Evolutionary conservation across 2,797 vertebrate species (phyloP), one percentile per base, ranked within the genome.

Genomic region (Hirundo rustica): DNA sequence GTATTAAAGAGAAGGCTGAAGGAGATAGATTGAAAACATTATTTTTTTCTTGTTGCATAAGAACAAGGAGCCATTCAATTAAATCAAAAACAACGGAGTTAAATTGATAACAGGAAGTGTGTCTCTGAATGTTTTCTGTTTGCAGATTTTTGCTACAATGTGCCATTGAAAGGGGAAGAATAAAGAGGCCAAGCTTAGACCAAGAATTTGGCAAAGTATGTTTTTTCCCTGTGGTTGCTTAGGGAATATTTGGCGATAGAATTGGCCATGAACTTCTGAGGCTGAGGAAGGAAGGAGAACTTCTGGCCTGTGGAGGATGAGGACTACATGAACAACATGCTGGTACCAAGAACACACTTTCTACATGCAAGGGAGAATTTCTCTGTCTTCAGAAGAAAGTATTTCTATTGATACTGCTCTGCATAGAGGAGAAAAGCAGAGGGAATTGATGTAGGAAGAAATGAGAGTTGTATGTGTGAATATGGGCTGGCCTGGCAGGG

Each of bases 71-170:
- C 26, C 26, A n/a, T 88, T 83, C n/a, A 58, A 64, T 79, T 47
- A 55, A 80, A 64, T 71, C 25, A 47, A 81, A 81, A 72, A 1
- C 55, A 84, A 53, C 42, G 26, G 55, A 48, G 44, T 60, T 62
- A 70, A 84, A 48, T 29, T 88, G 91, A 57, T 93, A 91, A 72
- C 70, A 79, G 82, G 89, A 95, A 90, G 45, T 17, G 22, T 68
- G 88, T 96, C 19, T 68, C 47, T 38, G 51, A 55, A 45, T 60
- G 34, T 21, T 74, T 62, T 60, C 34, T 81, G 55, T 67, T 79
- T 36, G 34, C 76, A 65, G n/a, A 11, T 73, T 86, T 80, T 85
- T 88, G 42, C 14, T 66, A 53, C 65, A 65, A 51, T 62, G 26
- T 79, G 42, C 68, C 57, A 29, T 29, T 73, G 61, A 70, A 40